phyloP scores from a whole-genome alignment of 2,797 vertebrate genomes.

The Distichodus sexfasciatus region DNA sequence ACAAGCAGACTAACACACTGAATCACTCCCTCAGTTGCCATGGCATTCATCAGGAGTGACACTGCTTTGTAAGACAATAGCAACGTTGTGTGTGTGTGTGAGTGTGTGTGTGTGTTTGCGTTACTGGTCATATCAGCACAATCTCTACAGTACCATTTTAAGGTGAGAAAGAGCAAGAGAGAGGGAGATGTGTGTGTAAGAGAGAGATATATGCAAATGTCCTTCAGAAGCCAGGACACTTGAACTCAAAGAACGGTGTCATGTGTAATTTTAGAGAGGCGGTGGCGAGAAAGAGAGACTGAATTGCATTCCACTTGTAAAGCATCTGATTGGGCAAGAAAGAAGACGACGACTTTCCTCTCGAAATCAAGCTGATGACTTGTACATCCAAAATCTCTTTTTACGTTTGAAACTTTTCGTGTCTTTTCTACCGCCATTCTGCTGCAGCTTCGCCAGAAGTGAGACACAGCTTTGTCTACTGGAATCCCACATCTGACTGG shows the following conservation, averaged over 20 bases:
- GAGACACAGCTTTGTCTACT: neutral
- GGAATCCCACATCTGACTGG: neutral
- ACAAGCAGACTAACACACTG: neutral
- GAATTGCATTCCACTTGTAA: neutral
- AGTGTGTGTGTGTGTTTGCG: neutral
- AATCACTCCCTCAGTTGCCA: conserved; percentile 21
- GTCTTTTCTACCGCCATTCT: neutral
- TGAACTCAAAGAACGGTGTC: neutral
- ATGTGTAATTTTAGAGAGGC: neutral
- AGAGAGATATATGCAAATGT: neutral
- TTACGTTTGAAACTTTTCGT: neutral
- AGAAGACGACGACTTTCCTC: too few relatives aligned
- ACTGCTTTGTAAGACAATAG: neutral
- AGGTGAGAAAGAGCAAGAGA: neutral
- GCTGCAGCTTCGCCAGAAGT: neutral
- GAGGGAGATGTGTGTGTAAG: neutral
- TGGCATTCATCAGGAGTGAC: conserved; percentile 3
- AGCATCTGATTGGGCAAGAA: neutral
- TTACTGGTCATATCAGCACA: too few relatives aligned
- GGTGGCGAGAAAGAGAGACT: neutral
- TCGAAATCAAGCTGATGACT: too few relatives aligned
- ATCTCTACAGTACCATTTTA: neutral
- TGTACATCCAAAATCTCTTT: too few relatives aligned
- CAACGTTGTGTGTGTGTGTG: neutral
- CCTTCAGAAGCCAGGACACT: too few relatives aligned